Percentiles rank a stretch among this genome's conserved stretches.
These are phyloP conservation scores for Drosophila pandora DNA, from an alignment of 1,140 invertebrate genomes.

Conservation along the genomic window DNA sequence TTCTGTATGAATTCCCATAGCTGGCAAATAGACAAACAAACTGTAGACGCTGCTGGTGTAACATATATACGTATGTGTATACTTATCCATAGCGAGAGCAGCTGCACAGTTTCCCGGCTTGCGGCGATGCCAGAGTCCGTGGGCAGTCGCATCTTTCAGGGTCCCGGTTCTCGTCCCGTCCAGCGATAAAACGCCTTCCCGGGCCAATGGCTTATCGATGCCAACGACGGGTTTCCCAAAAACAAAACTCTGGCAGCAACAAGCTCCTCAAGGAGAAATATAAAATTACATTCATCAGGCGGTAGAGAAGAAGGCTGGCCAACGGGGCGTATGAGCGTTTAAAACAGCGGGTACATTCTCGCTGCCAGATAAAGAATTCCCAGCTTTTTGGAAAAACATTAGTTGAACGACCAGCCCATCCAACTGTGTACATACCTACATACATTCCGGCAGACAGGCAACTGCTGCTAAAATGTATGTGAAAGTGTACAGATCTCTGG, in stretches of 20 bases:
- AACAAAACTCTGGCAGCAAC: conserved; percentile 49
- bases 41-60: conserved; percentile 14
- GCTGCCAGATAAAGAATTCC: conserved; percentile 55
- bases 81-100: conserved; percentile 29
- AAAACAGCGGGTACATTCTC: conserved; percentile 44
- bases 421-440: conserved; percentile 20
- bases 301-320: conserved; percentile 6
- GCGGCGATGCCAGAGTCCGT: conserved; percentile 47
- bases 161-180: background rate
- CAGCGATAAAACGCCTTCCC: conserved; percentile 63
- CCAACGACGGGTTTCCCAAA: conserved; percentile 26
- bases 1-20: conserved; percentile 69
- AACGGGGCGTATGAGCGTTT: conserved; percentile 56
- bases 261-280: conserved; percentile 41
- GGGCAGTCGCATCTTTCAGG: conserved; percentile 54
- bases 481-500: conserved; percentile 16
- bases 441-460: background rate
- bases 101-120: conserved; percentile 70
- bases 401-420: conserved; percentile 49
- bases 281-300: conserved; percentile 65
- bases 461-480: background rate
- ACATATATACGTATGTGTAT: background rate
- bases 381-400: conserved; percentile 59
- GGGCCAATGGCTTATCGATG: conserved; percentile 76
- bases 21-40: conserved; percentile 70